A percentile compares a stretch with the other conserved stretches of the same genome.
phyloP scores from a whole-genome alignment of 2,888 invertebrate genomes.

The Protonemura montana region DNA sequence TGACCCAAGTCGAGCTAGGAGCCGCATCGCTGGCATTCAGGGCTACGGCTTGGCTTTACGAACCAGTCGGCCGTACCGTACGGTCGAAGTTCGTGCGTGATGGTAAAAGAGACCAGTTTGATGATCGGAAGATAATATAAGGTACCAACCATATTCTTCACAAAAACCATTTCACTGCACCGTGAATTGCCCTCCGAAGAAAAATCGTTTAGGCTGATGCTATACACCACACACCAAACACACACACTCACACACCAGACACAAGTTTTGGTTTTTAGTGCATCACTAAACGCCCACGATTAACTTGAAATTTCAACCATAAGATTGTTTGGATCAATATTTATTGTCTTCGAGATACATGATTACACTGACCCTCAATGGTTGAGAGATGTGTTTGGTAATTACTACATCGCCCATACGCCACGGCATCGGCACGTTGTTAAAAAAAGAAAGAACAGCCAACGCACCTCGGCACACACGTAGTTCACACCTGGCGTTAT shows the following conservation, averaged over 20 bases:
- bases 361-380: constrained; percentile 26
- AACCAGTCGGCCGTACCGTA: constrained; percentile 13
- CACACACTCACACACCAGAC: neutral
- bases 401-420: neutral
- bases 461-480: neutral
- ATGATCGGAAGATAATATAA: neutral
- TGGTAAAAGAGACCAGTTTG: constrained; percentile 8
- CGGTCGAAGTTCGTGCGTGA: neutral
- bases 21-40: neutral
- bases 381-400: neutral
- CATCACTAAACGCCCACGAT: constrained; percentile 30
- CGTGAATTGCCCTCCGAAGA: neutral
- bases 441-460: neutral
- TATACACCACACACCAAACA: neutral
- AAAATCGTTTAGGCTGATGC: neutral
- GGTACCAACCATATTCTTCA: neutral
- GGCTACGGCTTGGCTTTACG: neutral
- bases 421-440: neutral
- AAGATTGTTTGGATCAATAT: constrained; percentile 26
- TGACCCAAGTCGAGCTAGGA: constrained; percentile 42
- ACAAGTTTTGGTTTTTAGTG: neutral
- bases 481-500: neutral
- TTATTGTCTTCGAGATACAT: neutral
- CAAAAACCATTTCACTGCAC: neutral
- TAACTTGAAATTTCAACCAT: constrained; percentile 9